Base-by-base conservation (phyloP, 2,113 vertebrate species). In the Podilymbus podiceps region DNA sequence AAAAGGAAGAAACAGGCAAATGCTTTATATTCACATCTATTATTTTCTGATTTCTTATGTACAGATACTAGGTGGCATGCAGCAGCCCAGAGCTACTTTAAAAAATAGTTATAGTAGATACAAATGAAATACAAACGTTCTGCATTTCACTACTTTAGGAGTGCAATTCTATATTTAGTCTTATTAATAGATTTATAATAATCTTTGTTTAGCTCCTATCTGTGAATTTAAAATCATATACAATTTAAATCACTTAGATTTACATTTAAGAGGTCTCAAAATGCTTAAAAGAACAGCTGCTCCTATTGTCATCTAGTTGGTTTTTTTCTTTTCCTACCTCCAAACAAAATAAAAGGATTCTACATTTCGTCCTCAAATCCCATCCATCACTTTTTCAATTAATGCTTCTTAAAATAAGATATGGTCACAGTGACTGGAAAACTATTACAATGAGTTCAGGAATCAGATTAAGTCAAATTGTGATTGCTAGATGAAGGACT, bases 11-110 rank as follows among this genome's bases (percentile, higher is more conserved):
- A 69, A 62, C 35, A 49, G 3, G 11, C 19, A 89, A 69, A 73
- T 44, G 2, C 0, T 60, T 15, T 30, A 19, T 56, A 68, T 77
- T 40, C 4, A 0, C 24, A 44, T 46, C 9, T 76, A n/a, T 3
- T 33, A 5, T 73, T 52, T 86, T 53, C 24, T 86, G 7, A 16
- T 83, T 52, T 82, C 23, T 56, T 66, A 19, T 12, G 5, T 47
- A 35, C 10, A 35, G 28, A 33, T 64, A 40, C 2, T 35, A 56
- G 14, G 9, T 52, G 11, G 1, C 50, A 69, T 22, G 8, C 24
- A 92, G 25, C 5, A 66, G 12, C 11, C 15, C 40, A 85, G 21
- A 83, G 11, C 11, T 53, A 35, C 14, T 84, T 73, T 15, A 69
- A 56, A 74, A 82, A 88, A 20, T 19, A 50, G 2, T 49, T 78